These are phyloP conservation scores for Cladopsammia gracilis DNA, from an alignment of 64 coral and sea anemone genomes.

Conservation along the genomic window DNA sequence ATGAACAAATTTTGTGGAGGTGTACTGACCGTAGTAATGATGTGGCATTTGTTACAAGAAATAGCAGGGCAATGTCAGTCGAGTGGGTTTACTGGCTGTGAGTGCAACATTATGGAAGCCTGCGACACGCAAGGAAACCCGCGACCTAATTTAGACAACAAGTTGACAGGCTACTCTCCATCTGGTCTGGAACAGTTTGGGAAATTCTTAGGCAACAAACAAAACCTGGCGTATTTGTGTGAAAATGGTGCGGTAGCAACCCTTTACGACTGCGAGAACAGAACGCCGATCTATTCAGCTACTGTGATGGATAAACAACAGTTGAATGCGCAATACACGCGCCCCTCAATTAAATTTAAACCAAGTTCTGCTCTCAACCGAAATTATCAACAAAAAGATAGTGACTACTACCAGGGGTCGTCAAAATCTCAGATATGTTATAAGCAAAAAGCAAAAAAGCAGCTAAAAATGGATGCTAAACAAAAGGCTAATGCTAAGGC, in stretches of 20 bases:
- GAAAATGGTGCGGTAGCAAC: neutral
- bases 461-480: no score
- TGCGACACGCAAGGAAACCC: neutral
- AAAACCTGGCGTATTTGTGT: slow-evolving; percentile 31
- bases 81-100: neutral
- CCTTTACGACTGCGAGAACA: slow-evolving; percentile 28
- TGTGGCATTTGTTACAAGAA: neutral
- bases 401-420: neutral
- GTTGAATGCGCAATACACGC: neutral
- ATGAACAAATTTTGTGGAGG: neutral
- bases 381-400: neutral
- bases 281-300: slow-evolving; percentile 37
- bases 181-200: neutral
- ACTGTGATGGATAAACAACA: neutral
- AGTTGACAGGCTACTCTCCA: neutral
- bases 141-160: neutral
- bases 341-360: neutral
- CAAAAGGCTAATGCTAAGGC: no score
- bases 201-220: neutral
- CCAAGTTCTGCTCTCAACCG: neutral
- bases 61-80: neutral
- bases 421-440: no score
- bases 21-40: neutral
- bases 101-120: neutral
- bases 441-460: no score